Base-by-base conservation (phyloP, 2,888 invertebrate genomes). In the Brenthis ino region DNA sequence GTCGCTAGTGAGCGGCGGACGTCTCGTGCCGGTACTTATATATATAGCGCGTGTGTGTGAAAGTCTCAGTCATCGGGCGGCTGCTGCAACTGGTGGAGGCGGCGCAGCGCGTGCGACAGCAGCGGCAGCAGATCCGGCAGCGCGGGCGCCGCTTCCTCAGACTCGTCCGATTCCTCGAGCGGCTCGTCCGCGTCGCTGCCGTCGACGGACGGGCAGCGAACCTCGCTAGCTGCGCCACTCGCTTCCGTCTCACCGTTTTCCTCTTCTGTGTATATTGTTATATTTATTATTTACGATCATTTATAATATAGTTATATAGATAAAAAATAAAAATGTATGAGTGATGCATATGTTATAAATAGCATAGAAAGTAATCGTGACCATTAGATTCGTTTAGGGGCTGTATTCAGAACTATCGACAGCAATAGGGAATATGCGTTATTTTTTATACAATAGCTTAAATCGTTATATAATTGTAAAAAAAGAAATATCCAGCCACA, bases 101-200 rank as follows among this genome's bases (percentile, higher is more conserved):
- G 77, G 77, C 70, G 83, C 75, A 72, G 79, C 77, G 76, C 67
- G 73, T 77, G 51, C 71, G 75, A 69, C 65, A 77, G 57, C 64
- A 75, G 67, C 74, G 81, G 77, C 60, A 77, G 76, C 53, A 78
- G 66, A 54, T 73, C 73, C 50, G 76, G 77, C 53, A 77, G 72
- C 57, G 78, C 75, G 51, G 71, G 78, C 73, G 73, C 78, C 75
- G 68, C 68, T 73, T 82, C 80, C 48, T 77, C 79, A 37, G 83
- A 82, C 57, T 77, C 75, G 53, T 72, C 75, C 57, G 76, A 74
- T 72, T 83, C 82, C 53, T 77, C 80, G 43, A 78, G 76, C 48
- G 77, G 77, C 74, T 85, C 87, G 69, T 85, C 85, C 48, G 80
- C 80, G 72, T 84, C 84, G 79, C 84, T 85, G 74, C 81, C 85